Base-by-base conservation (phyloP, 2,113 vertebrate genomes). In the Riparia riparia region DNA sequence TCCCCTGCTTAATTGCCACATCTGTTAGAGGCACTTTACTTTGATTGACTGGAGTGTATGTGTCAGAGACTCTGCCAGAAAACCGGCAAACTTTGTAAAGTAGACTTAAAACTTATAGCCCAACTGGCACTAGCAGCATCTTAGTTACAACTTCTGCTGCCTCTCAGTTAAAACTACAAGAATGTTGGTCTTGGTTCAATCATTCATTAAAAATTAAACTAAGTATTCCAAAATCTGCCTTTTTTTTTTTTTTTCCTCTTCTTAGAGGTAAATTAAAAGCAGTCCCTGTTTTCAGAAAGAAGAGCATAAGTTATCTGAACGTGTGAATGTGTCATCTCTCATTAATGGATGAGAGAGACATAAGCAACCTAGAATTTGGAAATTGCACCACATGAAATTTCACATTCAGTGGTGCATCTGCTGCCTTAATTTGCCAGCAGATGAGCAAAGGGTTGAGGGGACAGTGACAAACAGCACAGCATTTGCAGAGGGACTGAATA, bases 21-120 rank as follows among this genome's bases (percentile, higher is more conserved):
- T 98, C 97, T 98, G 97, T 96, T 98, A 96, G 89, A 97, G 96
- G 95, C 95, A 97, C 97, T 98, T 98, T 72, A 95, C 82, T n/a
- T 24, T 98, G 98, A 98, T 97, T 98, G 98, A 98, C 97, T 98
- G 95, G 88, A 97, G 97, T 96, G 97, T 64, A 88, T 96, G 96
- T 97, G 97, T 97, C 37, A 94, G 95, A 94, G 80, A 81, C 53
- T 3, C 68, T 97, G 97, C 97, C 98, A 98, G 97, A 94, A 97
- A 97, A 89, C 77, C 92, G 81, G 58, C 41, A 90, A 96, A 94
- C 85, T 95, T 91, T 72, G 34, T 79, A 95, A 96, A 97, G 93
- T 11, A 96, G 69, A 91, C 76, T 95, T 95, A 56, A 25, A 80
- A 77, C 65, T 97, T 89, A 22, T 7, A 95, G 92, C 70, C 77